Percentiles rank a stretch among this genome's conserved stretches.
Evolutionary conservation across 1,140 invertebrate species (phyloP).

Genomic region (Adoxophyes honmai): DNA sequence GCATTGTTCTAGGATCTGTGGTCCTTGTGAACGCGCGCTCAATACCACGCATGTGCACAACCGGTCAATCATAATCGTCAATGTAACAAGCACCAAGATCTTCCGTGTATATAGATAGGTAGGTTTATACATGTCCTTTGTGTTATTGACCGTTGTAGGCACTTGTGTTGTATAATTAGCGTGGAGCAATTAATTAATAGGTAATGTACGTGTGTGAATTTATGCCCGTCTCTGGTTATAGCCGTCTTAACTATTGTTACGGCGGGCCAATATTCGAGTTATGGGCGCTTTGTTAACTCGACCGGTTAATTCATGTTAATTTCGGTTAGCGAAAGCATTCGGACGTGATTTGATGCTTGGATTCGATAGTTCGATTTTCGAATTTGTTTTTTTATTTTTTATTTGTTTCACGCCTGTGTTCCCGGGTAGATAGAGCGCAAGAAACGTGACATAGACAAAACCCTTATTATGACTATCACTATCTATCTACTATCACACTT

Average conservation of each 20-base stretch:
- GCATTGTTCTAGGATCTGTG: constrained; percentile 57
- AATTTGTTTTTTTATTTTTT: too few species aligned
- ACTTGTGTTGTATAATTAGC: constrained; percentile 64
- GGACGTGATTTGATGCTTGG: neutral
- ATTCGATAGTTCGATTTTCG: too few species aligned
- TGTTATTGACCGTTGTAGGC: constrained; percentile 48
- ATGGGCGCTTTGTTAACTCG: constrained; percentile 11
- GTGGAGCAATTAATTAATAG: constrained; percentile 67
- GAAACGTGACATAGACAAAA: too few species aligned
- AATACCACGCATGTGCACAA: constrained; percentile 42
- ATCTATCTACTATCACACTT: too few species aligned
- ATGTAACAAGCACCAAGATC: constrained; percentile 30
- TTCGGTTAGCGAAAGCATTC: neutral
- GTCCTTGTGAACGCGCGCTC: constrained; percentile 50
- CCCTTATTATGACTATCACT: too few species aligned
- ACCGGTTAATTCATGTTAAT: constrained; percentile 6
- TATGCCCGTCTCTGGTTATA: constrained; percentile 21
- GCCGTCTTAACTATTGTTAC: constrained; percentile 12
- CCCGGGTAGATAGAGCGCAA: too few species aligned
- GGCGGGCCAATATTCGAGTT: constrained; percentile 4
- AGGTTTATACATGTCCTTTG: constrained; percentile 40
- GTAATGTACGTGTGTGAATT: constrained; percentile 47
- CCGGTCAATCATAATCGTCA: constrained; percentile 30
- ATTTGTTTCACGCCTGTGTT: too few species aligned
- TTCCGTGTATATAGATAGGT: constrained; percentile 24